Conservation (phyloP, 2,888 invertebrate genomes). For the Eurytoma adleriae region DNA sequence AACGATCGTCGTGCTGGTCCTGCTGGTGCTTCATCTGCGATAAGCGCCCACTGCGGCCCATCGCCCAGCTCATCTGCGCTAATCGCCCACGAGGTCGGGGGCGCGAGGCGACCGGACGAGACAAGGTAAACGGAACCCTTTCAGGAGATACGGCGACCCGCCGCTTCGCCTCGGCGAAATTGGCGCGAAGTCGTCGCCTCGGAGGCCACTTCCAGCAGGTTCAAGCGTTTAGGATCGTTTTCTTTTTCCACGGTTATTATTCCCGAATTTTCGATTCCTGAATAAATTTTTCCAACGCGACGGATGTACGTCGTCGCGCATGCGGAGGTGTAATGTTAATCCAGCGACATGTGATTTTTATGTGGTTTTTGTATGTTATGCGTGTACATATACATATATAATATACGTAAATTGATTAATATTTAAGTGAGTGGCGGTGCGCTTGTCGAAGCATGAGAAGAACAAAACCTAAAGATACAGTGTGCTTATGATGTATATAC, state of each 20-base stretch:
- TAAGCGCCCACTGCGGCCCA: conserved; percentile 60
- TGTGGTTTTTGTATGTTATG: conserved; percentile 56
- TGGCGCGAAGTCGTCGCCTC: neutral
- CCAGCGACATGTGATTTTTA: conserved; percentile 55
- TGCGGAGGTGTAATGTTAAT: conserved; percentile 55
- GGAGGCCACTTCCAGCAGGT: neutral
- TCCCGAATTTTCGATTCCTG: too few species aligned
- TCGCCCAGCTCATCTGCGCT: neutral
- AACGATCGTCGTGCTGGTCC: conserved; percentile 62
- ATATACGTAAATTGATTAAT: conserved; percentile 29
- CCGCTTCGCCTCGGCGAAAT: neutral
- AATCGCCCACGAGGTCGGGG: neutral
- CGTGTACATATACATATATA: neutral
- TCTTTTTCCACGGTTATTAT: too few species aligned
- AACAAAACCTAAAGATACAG: neutral
- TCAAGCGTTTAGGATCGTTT: too few species aligned
- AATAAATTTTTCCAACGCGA: too few species aligned
- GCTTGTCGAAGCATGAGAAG: neutral
- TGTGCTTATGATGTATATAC: conserved; percentile 56
- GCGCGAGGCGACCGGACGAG: neutral
- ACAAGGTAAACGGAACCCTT: too few species aligned
- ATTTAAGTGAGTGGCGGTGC: conserved; percentile 12
- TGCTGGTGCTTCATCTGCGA: conserved; percentile 66
- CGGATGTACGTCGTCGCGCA: neutral
- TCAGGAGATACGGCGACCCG: neutral